phyloP scores from a whole-genome alignment of 2,888 invertebrate species.

The Epicampocera succincta region DNA sequence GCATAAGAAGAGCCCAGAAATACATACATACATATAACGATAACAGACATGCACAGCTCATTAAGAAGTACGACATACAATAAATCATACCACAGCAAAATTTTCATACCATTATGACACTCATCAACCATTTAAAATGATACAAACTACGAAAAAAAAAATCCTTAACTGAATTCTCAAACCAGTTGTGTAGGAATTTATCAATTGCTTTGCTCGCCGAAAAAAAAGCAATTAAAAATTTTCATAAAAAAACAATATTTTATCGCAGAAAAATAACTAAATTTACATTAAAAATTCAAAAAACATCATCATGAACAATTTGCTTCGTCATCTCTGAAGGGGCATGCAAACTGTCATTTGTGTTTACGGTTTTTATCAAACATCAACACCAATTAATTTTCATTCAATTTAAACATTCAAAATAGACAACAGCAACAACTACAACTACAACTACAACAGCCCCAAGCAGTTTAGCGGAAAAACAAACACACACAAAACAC shows the following conservation, averaged over 20 bases:
- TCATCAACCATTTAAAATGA: constrained; percentile 51
- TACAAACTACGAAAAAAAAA: neutral
- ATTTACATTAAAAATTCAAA: constrained; percentile 22
- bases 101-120: constrained; percentile 51
- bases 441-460: no score
- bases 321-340: constrained; percentile 58
- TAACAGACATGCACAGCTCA: constrained; percentile 66
- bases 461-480: no score
- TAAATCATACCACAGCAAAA: constrained; percentile 50
- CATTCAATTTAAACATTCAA: constrained; percentile 61
- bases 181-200: constrained; percentile 61
- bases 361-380: constrained; percentile 66
- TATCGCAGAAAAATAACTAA: constrained; percentile 33
- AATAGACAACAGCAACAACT: constrained; percentile 42
- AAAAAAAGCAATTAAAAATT: constrained; percentile 49
- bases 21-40: constrained; percentile 35
- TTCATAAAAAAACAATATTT: constrained; percentile 8
- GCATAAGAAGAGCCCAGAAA: neutral
- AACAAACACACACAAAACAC: constrained; percentile 4
- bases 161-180: constrained; percentile 10
- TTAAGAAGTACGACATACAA: constrained; percentile 54
- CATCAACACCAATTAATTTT: constrained; percentile 68
- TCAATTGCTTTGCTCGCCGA: constrained; percentile 2
- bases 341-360: constrained; percentile 66
- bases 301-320: constrained; percentile 35